Percentiles rank a stretch among this genome's conserved stretches.
Conservation (phyloP, 2,797 vertebrate genomes). For the Lepus oiostolus region DNA sequence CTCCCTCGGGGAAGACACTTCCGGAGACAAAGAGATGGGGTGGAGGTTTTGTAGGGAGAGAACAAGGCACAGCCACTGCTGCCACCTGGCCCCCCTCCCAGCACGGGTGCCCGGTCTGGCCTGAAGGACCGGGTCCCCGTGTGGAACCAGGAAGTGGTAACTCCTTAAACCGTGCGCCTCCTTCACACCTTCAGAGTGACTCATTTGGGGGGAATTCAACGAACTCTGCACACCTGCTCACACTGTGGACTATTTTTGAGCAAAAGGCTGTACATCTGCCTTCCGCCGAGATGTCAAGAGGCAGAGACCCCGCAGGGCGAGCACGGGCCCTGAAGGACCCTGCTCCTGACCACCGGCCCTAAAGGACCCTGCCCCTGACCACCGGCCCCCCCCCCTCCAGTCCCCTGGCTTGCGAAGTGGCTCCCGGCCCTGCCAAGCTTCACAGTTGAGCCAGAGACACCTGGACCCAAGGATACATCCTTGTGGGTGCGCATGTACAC, state of each 20-base stretch:
- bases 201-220: constrained; percentile 76
- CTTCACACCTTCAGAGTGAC: constrained; percentile 71
- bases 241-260: background rate
- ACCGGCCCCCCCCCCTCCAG: background rate
- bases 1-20: background rate
- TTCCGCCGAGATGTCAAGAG: background rate
- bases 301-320: background rate
- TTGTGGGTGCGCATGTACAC: background rate
- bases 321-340: background rate
- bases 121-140: background rate
- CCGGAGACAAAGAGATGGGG: background rate
- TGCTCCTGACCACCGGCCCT: background rate
- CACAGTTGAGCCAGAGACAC: background rate
- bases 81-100: background rate
- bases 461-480: background rate
- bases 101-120: background rate
- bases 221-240: constrained; percentile 69
- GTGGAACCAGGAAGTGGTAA: constrained; percentile 70
- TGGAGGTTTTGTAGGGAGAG: background rate
- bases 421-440: background rate
- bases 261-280: background rate
- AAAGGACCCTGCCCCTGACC: background rate
- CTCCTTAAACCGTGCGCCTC: background rate
- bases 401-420: background rate
- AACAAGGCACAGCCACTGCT: background rate